Evolutionary conservation across 2,113 vertebrate genomes (phyloP), one percentile per base, ranked within the genome.

Genomic region (Odontophorus gujanensis): DNA sequence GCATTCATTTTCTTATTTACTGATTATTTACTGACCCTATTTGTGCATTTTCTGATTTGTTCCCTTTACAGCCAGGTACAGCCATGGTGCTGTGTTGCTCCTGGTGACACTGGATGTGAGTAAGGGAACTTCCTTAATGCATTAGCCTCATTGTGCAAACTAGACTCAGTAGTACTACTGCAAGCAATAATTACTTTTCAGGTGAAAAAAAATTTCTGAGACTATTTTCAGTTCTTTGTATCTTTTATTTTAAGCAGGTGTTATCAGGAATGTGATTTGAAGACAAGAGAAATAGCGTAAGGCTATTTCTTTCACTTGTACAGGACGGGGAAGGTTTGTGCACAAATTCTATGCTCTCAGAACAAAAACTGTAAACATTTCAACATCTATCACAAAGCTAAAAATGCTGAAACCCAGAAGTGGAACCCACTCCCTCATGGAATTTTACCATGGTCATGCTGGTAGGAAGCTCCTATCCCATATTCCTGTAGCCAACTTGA

Each of bases 351-450:
- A 4, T 81, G 26, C 6, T 74, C 19, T 81, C 28, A 78, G 18
- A 74, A 63, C 18, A 38, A 6, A 30, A 2, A 11, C 3, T 48
- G n/a, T 34, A 66, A 66, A 76, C 66, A 0, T 20, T 24, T 45
- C 24, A 48, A 62, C 6, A 59, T 73, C 30, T 32, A 32, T 1
- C 3, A 58, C 30, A 42, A 48, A 61, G 4, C 50, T 76, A 32
- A 73, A 76, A n/a, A 75, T 72, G 32, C 2, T 59, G 14, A 32
- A 43, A 62, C 45, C 42, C 26, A 73, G 38, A 55, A 73, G 13
- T 11, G 47, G 9, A 10, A 45, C 10, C 17, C 1, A 0, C 25
- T 61, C 20, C 9, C 4, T 81, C 50, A 11, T 4, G 26, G 43
- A 38, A 57, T 79, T 15, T 8, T 82, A 30, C 36, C 74, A n/a